These are phyloP conservation scores for Tragelaphus strepsiceros DNA, from an alignment of 2,113 vertebrate genomes.

Conservation along the genomic window DNA sequence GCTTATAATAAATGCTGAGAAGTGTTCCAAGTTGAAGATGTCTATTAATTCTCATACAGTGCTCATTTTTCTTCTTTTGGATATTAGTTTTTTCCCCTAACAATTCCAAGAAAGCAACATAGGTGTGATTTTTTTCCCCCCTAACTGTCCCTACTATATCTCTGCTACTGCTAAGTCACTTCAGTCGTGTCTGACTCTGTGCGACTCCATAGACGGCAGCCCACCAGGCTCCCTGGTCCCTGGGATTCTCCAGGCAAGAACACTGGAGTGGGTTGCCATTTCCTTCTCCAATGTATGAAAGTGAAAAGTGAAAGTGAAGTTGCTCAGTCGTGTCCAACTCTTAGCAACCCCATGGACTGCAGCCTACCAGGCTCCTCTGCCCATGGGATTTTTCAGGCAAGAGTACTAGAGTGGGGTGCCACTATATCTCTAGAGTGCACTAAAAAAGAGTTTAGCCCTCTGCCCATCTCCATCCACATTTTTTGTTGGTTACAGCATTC, in stretches of 20 bases:
- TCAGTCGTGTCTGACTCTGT: no score
- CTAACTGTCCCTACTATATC: neutral
- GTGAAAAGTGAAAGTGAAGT: no score
- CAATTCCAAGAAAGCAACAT: neutral
- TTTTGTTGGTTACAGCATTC: neutral
- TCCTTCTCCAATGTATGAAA: no score
- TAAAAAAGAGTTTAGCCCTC: neutral
- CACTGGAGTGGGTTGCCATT: no score
- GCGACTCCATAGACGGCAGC: no score
- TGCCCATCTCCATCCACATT: neutral
- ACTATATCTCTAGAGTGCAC: neutral
- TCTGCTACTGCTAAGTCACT: neutral
- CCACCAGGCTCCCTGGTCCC: no score
- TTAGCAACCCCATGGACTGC: no score
- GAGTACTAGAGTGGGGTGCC: no score
- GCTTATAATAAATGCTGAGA: neutral
- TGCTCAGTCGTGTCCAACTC: no score
- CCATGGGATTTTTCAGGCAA: no score
- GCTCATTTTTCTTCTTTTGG: neutral
- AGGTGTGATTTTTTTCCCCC: neutral
- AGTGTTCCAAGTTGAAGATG: neutral
- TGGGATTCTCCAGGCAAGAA: no score
- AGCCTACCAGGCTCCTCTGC: no score
- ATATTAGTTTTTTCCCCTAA: neutral
- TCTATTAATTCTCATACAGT: neutral